Evolutionary conservation across 2,888 invertebrate genomes (phyloP).

Genomic region (Pristionchus fissidentatus): DNA sequence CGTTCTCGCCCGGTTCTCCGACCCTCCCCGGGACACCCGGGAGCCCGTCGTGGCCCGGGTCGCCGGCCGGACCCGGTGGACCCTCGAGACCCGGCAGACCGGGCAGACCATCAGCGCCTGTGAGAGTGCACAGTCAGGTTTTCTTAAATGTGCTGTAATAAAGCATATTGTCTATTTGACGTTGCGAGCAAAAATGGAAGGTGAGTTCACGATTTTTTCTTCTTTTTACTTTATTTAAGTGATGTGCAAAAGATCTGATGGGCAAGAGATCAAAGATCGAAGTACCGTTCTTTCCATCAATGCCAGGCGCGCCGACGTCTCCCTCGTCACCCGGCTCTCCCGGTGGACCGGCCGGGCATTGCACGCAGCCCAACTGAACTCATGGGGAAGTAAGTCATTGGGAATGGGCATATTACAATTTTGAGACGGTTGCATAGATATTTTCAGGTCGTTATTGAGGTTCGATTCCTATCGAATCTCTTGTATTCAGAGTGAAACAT

Average conservation of each 20-base stretch:
- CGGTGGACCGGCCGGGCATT: slow-evolving; percentile 43
- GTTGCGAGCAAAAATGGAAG: too few relatives aligned
- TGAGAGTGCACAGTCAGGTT: too few relatives aligned
- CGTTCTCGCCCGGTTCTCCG: slow-evolving; percentile 9
- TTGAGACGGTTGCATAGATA: too few relatives aligned
- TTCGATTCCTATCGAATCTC: neutral
- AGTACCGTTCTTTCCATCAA: slow-evolving; percentile 19
- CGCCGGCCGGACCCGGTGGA: slow-evolving; percentile 12
- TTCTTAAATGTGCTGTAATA: too few relatives aligned
- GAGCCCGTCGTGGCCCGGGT: slow-evolving; percentile 43
- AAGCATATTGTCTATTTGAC: too few relatives aligned
- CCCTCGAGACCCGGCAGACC: slow-evolving; percentile 15
- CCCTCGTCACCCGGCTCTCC: slow-evolving; percentile 36
- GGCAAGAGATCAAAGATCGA: slow-evolving; percentile 23
- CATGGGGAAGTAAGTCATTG: too few relatives aligned
- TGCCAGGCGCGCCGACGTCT: slow-evolving; percentile 15
- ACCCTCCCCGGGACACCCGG: slow-evolving; percentile 6
- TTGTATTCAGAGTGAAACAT: too few relatives aligned
- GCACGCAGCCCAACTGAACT: slow-evolving; percentile 41
- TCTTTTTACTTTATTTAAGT: too few relatives aligned
- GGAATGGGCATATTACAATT: too few relatives aligned
- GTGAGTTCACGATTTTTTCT: too few relatives aligned
- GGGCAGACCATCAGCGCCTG: slow-evolving; percentile 34
- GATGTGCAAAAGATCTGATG: neutral
- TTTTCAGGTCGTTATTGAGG: too few relatives aligned